These are phyloP conservation scores for Acrocephalus kingi DNA, from an alignment of 2,113 vertebrate genomes.

Conservation along the genomic window DNA sequence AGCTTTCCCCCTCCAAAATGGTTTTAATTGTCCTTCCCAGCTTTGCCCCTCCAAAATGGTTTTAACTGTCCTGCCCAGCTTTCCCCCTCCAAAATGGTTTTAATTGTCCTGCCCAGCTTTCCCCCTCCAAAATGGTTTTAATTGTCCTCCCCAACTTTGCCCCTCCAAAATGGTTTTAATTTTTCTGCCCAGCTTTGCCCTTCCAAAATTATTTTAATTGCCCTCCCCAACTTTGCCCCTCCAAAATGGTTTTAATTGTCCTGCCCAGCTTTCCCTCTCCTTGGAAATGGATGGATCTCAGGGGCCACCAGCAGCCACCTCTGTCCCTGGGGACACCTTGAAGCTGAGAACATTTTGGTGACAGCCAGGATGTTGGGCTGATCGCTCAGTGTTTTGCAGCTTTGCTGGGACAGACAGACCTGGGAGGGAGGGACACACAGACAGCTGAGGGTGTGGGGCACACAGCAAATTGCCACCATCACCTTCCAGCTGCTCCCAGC, in stretches of 20 bases:
- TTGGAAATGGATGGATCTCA: accelerated
- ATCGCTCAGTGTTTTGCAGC: background rate
- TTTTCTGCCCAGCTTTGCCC: too few species aligned
- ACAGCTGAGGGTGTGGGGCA: background rate
- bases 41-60: background rate
- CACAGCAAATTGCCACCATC: background rate
- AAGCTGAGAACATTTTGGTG: background rate
- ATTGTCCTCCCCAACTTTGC: background rate
- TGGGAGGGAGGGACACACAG: background rate
- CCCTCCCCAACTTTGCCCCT: too few species aligned
- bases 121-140: background rate
- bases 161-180: background rate
- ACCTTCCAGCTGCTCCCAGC: background rate
- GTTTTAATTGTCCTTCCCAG: background rate
- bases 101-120: background rate
- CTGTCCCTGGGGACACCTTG: background rate
- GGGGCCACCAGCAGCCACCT: background rate
- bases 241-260: background rate
- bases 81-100: background rate
- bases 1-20: background rate
- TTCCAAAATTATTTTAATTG: background rate
- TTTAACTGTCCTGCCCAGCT: background rate
- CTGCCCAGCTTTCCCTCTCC: background rate
- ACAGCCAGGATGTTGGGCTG: background rate
- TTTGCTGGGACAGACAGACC: accelerated